Base-by-base conservation (phyloP, 2,113 vertebrate genomes). In the Henicopernis longicauda region DNA sequence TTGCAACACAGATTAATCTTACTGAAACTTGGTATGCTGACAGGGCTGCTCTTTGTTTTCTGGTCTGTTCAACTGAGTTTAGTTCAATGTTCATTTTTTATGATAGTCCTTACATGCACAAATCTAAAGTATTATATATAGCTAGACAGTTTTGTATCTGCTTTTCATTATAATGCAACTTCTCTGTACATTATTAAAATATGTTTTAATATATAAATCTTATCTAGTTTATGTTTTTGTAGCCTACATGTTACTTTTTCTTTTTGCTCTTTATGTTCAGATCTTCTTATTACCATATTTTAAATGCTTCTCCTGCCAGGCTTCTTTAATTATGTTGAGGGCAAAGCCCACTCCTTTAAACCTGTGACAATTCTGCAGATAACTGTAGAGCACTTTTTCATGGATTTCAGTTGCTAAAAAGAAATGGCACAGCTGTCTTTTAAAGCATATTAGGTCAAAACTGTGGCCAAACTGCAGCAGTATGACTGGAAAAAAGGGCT, bases 1-100 rank as follows among this genome's bases (percentile, higher is more conserved):
- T 94, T 95, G 79, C 71, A 91, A 38, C 47, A 23, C 38, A 77
- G 76, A 97, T 96, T 96, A 95, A 97, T 97, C 94, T 96, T 93
- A 76, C 72, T 93, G 88, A 83, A 94, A 80, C 54, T 80, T 90
- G 87, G 86, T 94, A 88, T 70, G 93, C 71, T 95, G 95, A 95
- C 95, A 97, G 93, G 55, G 47, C 52, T 90, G 36, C 71, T 92
- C 81, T 96, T 97, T 96, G 89, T 97, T 92, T 96, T 94, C 85
- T 93, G 52, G 31, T 95, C 88, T 94, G 47, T 86, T 95, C 91
- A 78, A 78, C 82, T 70, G 83, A 40, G 80, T 91, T 97, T 91
- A 69, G 77, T 86, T 94, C 82, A 74, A 42, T 79, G 50, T 65
- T 91, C 74, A 72, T 92, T 88, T 97, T 94, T 95, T 90, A 59